phyloP scores from a whole-genome alignment of 2,888 invertebrate species.

The Callosobruchus maculatus region DNA sequence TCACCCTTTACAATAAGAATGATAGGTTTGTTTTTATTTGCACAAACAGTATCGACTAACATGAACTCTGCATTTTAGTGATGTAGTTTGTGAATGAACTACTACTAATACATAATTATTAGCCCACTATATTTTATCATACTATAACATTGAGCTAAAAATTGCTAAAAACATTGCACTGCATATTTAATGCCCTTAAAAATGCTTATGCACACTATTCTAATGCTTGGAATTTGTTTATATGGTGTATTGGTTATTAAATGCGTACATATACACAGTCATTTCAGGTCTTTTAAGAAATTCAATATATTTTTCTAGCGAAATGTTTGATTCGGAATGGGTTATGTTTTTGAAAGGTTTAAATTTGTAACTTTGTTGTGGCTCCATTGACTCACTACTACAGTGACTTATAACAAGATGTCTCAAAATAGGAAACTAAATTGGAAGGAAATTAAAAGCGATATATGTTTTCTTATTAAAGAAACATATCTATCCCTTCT shows the following conservation, averaged over 20 bases:
- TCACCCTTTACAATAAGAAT: neutral
- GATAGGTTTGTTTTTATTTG: neutral
- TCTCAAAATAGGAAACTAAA: too few species aligned
- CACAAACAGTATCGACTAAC: neutral
- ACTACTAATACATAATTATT: neutral
- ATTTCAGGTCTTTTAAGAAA: neutral
- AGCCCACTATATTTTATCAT: neutral
- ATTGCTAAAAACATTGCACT: neutral
- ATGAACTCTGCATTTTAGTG: neutral
- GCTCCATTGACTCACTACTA: too few species aligned
- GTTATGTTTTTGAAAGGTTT: too few species aligned
- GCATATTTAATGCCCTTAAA: neutral
- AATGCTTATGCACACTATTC: neutral
- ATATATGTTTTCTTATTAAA: too few species aligned
- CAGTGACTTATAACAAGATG: too few species aligned
- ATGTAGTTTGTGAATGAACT: neutral
- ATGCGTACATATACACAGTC: neutral
- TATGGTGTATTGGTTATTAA: neutral
- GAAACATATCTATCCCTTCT: too few species aligned
- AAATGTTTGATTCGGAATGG: neutral
- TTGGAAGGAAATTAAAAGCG: too few species aligned
- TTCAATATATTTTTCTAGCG: neutral
- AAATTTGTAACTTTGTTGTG: too few species aligned
- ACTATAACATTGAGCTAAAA: neutral
- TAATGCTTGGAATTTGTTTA: neutral